A percentile compares a stretch with the other conserved stretches of the same genome.
Evolutionary conservation across 2,797 vertebrate species (phyloP).

Genomic region (Gobio occitaniae): DNA sequence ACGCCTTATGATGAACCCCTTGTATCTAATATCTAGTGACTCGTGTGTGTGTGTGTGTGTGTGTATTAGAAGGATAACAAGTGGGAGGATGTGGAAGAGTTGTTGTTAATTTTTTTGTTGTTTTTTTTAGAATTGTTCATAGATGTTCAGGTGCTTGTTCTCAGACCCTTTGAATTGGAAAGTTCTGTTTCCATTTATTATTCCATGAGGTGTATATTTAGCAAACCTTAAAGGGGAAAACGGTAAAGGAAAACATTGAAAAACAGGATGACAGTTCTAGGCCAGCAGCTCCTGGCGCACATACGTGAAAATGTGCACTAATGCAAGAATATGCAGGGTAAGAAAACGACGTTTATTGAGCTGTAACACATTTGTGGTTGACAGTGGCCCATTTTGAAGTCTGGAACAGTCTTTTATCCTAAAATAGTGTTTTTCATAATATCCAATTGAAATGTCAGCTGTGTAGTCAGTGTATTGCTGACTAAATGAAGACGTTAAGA

Average conservation of each 20-base stretch:
- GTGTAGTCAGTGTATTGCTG: not conserved
- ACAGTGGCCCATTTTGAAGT: conserved; percentile 28
- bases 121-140: not conserved
- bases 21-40: not conserved
- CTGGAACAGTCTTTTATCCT: conserved; percentile 28
- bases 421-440: conserved; percentile 20
- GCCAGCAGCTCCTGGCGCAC: conserved; percentile 44
- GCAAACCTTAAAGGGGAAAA: conserved; percentile 22
- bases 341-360: not conserved
- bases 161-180: conserved; percentile 19
- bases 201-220: conserved; percentile 56
- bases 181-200: conserved; percentile 33
- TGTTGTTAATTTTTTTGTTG: not conserved
- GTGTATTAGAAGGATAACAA: not conserved
- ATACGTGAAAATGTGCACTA: conserved; percentile 47
- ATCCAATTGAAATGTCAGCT: not conserved
- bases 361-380: conserved; percentile 26
- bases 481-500: not conserved
- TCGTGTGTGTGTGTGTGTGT: not conserved
- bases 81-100: not conserved
- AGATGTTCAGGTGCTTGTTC: conserved; percentile 22
- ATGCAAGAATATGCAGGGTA: conserved; percentile 24
- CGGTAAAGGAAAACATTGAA: conserved; percentile 38
- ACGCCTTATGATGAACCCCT: not conserved
- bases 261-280: conserved; percentile 55